Evolutionary conservation across 2,888 invertebrate species (phyloP).

Genomic region (Molorchus minor): DNA sequence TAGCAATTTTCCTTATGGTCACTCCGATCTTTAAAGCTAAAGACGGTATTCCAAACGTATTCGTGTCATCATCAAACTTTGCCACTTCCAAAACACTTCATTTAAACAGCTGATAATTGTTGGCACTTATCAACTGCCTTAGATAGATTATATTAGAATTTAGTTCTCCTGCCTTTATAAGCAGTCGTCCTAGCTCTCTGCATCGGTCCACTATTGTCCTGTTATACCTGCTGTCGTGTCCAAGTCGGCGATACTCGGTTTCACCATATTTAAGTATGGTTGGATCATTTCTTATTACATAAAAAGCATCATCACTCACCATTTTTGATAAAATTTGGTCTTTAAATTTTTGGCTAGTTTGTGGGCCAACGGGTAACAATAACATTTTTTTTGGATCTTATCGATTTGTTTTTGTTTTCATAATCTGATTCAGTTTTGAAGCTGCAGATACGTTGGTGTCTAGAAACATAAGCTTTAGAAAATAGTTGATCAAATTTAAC

Average conservation of each 20-base stretch:
- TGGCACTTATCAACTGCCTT: conserved; percentile 3
- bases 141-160: conserved; percentile 8
- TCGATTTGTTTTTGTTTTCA: background rate
- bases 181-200: conserved; percentile 16
- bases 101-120: conserved; percentile 18
- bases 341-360: conserved; percentile 10
- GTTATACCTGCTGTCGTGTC: conserved; percentile 13
- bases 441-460: conserved; percentile 1
- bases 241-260: conserved; percentile 12
- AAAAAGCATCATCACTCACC: conserved; percentile 3
- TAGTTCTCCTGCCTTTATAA: conserved; percentile 5
- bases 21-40: conserved; percentile 14
- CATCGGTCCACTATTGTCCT: conserved; percentile 14
- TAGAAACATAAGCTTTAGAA: conserved; percentile 1
- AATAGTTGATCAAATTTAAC: too few species aligned
- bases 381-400: conserved; percentile 2
- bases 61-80: conserved; percentile 6
- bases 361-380: conserved; percentile 19
- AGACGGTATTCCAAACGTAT: conserved; percentile 9
- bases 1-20: conserved; percentile 9
- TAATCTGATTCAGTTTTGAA: background rate
- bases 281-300: conserved; percentile 5
- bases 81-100: conserved; percentile 4
- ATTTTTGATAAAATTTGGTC: conserved; percentile 15
- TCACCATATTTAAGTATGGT: conserved; percentile 17